Evolutionary conservation across 2,797 vertebrate genomes (phyloP).

Genomic region (Neosilurus hyrtlii): DNA sequence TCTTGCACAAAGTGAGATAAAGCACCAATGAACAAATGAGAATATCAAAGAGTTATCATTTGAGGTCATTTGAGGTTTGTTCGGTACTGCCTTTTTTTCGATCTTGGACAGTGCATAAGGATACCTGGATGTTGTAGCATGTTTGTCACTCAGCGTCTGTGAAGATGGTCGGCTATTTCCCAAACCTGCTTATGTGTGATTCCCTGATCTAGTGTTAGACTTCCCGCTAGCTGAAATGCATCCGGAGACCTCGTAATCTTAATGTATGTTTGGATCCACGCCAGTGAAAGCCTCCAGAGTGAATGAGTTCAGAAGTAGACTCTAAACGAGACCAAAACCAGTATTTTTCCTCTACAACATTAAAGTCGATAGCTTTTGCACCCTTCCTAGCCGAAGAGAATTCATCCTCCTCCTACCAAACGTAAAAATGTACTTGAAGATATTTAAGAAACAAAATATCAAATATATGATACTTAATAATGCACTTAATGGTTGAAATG

Average conservation of each 20-base stretch:
- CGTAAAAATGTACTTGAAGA: slow-evolving; percentile 73
- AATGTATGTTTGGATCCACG: slow-evolving; percentile 66
- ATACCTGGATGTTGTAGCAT: slow-evolving; percentile 61
- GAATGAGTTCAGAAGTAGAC: slow-evolving; percentile 68
- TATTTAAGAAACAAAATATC: slow-evolving; percentile 58
- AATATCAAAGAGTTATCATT: slow-evolving; percentile 55
- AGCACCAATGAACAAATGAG: slow-evolving; percentile 55
- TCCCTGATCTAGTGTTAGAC: slow-evolving; percentile 75
- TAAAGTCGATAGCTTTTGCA: slow-evolving; percentile 73
- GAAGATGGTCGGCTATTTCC: slow-evolving; percentile 78
- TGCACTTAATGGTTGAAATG: slow-evolving; percentile 70
- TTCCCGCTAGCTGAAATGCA: slow-evolving; percentile 77
- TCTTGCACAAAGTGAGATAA: slow-evolving; percentile 56
- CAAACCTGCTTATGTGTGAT: slow-evolving; percentile 75
- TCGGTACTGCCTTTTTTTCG: slow-evolving; percentile 64
- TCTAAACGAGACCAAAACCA: slow-evolving; percentile 77
- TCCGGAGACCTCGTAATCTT: slow-evolving; percentile 67
- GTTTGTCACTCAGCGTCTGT: slow-evolving; percentile 72
- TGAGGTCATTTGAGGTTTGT: slow-evolving; percentile 54
- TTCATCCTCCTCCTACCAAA: slow-evolving; percentile 50
- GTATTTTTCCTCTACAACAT: slow-evolving; percentile 70
- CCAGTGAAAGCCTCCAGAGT: slow-evolving; percentile 51
- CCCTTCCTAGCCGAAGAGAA: slow-evolving; percentile 71
- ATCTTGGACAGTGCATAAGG: slow-evolving; percentile 54
- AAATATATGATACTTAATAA: slow-evolving; percentile 63